Conservation (phyloP, 2,113 vertebrate species). For the Gallinago paraguaiae region DNA sequence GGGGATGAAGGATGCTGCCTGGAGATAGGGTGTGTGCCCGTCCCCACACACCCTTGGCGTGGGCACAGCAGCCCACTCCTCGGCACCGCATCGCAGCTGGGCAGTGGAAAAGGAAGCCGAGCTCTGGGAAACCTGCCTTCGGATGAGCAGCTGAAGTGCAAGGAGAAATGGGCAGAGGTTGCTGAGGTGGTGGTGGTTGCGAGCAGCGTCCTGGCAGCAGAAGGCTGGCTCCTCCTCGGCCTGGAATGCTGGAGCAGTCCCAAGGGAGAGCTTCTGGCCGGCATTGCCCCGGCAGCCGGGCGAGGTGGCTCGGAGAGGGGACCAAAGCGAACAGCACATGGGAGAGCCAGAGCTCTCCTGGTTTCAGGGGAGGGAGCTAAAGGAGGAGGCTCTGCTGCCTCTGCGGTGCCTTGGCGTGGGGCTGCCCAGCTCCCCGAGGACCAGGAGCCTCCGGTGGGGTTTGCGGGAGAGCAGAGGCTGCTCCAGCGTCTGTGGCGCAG, state of each 20-base stretch:
- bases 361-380: background rate
- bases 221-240: background rate
- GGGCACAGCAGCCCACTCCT: accelerated
- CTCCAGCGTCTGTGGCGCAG: accelerated
- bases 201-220: background rate
- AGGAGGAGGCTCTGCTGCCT: background rate
- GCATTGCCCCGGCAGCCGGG: background rate
- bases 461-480: accelerated
- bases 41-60: accelerated
- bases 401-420: accelerated
- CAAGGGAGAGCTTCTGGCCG: background rate
- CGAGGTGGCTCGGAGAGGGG: background rate
- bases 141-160: background rate
- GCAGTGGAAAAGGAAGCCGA: accelerated
- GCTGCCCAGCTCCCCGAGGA: background rate
- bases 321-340: accelerated
- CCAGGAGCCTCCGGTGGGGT: accelerated
- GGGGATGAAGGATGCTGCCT: background rate
- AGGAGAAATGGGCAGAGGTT: background rate
- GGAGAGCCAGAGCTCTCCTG: background rate
- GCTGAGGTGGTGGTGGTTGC: background rate
- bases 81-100: background rate
- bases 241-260: background rate
- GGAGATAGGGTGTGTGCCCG: accelerated
- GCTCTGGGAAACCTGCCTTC: background rate